Base-by-base conservation (phyloP, 2,113 vertebrate genomes). In the Gasterosteus aculeatus region DNA sequence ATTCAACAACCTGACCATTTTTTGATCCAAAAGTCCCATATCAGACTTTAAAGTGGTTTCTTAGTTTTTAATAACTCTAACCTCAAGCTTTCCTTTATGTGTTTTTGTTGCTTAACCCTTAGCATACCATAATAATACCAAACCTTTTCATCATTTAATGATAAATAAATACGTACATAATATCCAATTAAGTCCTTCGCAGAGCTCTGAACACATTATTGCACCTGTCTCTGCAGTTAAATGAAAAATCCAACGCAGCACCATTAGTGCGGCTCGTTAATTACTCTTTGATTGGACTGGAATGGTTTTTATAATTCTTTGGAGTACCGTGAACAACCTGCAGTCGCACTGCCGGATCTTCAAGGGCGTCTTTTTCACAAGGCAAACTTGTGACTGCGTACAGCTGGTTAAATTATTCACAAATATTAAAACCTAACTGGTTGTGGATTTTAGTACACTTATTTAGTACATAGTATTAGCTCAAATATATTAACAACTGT, bases 141-240 rank as follows among this genome's bases (percentile, higher is more conserved):
- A 59, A 35, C 18, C 16, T 5, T n/a, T 60, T 14, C 19, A 19
- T 60, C 5, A 33, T 59, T 39, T 62, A 19, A 15, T 42, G 3
- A 42, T 44, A 18, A 16, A 63, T 63, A 10, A 29, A 31, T 41
- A 18, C 8, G 10, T 2, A 41, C 11, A 26, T 26, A 42, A 62
- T 62, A 62, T 26, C 22, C 8, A 0, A 63, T 84, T 80, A 61
- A 56, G 64, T 57, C 70, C 77, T 79, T 82, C 31, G 26, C 39
- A 76, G 49, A 82, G 60, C 72, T 62, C 47, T 63, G 42, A 87
- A 60, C 60, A 67, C n/a, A 44, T 73, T 81, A 53, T 66, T 69
- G 69, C 58, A 80, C 88, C 84, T 88, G 90, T 42, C 77, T 71
- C 61, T 87, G 89, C 87, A 92, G 91, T 86, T 86, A 82, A 92